Evolutionary conservation across 2,113 vertebrate genomes (phyloP), one percentile per base, ranked within the genome.

Genomic region (Scolopax mira): DNA sequence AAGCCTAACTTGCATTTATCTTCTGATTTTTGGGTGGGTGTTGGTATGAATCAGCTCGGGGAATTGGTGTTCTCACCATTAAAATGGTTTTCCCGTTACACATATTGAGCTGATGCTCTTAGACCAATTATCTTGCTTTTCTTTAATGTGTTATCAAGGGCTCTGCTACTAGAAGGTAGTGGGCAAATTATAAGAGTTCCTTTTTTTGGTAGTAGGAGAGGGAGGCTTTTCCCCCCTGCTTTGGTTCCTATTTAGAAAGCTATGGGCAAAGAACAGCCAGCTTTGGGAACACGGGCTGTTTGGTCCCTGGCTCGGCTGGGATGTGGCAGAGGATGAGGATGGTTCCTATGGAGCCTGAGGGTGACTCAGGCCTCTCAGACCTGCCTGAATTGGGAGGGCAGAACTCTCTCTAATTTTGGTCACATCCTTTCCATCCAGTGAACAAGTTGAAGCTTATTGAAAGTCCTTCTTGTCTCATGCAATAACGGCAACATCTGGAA

Each of bases 141-240:
- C 49, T 57, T 8, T 60, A n/a, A 25, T 10, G 7, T 39, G 27
- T 27, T 72, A 42, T 23, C 28, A 28, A 54, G 18, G 2, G 5
- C 11, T 58, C 30, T n/a, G 23, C 18, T 71, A 46, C n/a, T 48
- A 70, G 71, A 70, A 66, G 31, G 11, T n/a, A 41, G 7, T 37
- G 27, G 39, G 31, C 31, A 60, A 65, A 42, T 17, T 25, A 5
- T 13, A 30, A 65, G 16, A 18, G 22, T 46, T 64, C 6, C 30
- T 80, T 46, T 22, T 49, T 48, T 23, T 33, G 25, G 16, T 54
- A 77, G 39, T 4, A 69, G 60, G 23, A 35, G 27, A 25, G 9
- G 13, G 8, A 4, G n/a, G 4, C 4, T 23, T 10, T 30, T 44
- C 9, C 13, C 5, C 11, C 9, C 7, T 2, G 1, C 6, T 41